Percentiles rank a stretch among this genome's conserved stretches.
These are phyloP conservation scores for Atta cephalotes DNA, from an alignment of 1,140 invertebrate species.

Conservation along the genomic window DNA sequence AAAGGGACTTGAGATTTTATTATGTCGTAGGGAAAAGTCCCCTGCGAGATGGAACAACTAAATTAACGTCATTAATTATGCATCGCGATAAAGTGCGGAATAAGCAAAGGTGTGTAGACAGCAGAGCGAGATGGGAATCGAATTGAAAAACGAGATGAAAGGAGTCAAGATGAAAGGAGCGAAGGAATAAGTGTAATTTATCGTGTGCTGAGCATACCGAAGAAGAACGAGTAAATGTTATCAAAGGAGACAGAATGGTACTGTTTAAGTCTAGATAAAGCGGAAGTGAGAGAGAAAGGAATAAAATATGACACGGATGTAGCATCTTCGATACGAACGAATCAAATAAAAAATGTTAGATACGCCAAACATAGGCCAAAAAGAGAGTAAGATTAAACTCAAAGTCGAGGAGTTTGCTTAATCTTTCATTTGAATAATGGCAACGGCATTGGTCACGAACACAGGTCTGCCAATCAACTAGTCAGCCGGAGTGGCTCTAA, in stretches of 20 bases:
- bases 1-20: slow-evolving; percentile 44
- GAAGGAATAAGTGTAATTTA: slow-evolving; percentile 43
- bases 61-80: slow-evolving; percentile 58
- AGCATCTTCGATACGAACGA: not conserved
- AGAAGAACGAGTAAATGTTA: not conserved
- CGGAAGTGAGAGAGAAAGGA: too few species aligned
- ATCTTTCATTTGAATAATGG: slow-evolving; percentile 77
- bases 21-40: slow-evolving; percentile 44
- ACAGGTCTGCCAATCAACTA: slow-evolving; percentile 26
- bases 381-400: slow-evolving; percentile 31
- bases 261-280: slow-evolving; percentile 34
- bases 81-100: slow-evolving; percentile 49
- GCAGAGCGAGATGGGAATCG: slow-evolving; percentile 34
- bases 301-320: not conserved
- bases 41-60: slow-evolving; percentile 50
- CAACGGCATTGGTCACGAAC: slow-evolving; percentile 54
- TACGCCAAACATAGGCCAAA: slow-evolving; percentile 17
- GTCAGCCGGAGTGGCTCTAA: slow-evolving; percentile 35
- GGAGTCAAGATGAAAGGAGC: slow-evolving; percentile 21
- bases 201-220: not conserved
- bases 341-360: slow-evolving; percentile 29
- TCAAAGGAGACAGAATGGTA: not conserved
- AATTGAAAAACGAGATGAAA: slow-evolving; percentile 7
- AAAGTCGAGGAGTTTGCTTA: slow-evolving; percentile 69
- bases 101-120: slow-evolving; percentile 46